phyloP scores from a whole-genome alignment of 2,797 vertebrate species.

The Anolis apletophallus region DNA sequence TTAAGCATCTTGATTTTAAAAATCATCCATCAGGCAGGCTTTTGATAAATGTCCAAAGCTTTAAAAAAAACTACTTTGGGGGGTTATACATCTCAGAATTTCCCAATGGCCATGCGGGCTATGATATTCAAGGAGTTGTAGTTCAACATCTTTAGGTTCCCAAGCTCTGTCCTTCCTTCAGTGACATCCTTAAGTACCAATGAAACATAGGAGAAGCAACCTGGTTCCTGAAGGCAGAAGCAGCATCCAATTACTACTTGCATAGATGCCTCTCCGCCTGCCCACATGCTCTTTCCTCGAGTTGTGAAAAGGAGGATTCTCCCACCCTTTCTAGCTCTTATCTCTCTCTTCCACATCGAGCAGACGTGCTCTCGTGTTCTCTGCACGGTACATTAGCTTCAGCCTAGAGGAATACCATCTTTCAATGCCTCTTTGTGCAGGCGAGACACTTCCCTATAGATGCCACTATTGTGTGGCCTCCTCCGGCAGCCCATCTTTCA shows the following conservation, averaged over 20 bases:
- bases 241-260: not conserved
- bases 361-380: not conserved
- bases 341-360: not conserved
- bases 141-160: not conserved
- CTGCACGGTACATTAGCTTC: not conserved
- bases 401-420: constrained; percentile 6
- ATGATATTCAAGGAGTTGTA: not conserved
- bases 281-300: not conserved
- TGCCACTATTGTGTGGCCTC: not conserved
- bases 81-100: too few species aligned
- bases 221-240: not conserved
- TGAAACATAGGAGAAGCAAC: not conserved
- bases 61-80: too few species aligned
- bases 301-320: not conserved
- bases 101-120: not conserved
- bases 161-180: not conserved
- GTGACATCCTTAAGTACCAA: not conserved
- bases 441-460: not conserved
- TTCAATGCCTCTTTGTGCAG: constrained; percentile 27
- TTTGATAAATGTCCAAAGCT: not conserved
- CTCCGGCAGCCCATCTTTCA: not conserved
- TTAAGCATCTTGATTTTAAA: not conserved
- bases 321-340: not conserved
- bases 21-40: not conserved
- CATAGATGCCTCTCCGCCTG: not conserved